Base-by-base conservation (phyloP, 2,888 invertebrate genomes). In the Acrocyrtus sp. region DNA sequence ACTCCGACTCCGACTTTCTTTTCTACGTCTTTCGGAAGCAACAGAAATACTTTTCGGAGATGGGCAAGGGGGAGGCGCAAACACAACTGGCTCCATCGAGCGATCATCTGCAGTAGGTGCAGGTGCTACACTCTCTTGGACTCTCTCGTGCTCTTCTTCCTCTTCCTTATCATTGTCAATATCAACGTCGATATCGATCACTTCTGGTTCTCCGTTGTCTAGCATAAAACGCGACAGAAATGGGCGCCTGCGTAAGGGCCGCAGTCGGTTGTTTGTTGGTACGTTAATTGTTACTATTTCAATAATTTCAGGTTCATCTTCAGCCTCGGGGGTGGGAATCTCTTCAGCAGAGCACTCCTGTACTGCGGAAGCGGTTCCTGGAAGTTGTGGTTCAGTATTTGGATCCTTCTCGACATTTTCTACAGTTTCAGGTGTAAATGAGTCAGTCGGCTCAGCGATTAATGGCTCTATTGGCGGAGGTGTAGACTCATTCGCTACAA, bases 231-330 rank as follows among this genome's bases (percentile, higher is more conserved):
- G 56, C 21, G 22, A n/a, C 19, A 70, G 26, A 17, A 51, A 58
- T 22, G 56, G 70, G 2, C 70, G 62, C 43, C 63, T 48, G 5
- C 57, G 39, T 4, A 69, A 29, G 19, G 62, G 62, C 19, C 70
- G 56, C 15, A 50, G 17, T 22, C 70, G 34, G 56, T 47, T 58
- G 26, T 2, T 43, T 3, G 56, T 41, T 50, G 70, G 62, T 34
- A 63, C 63, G 21, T 70, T 70, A 6, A 70, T 48, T 21, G 70
- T 70, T 4, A 70, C 70, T 39, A 70, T 70, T 22, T 70, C 70
- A 34, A 70, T 70, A 17, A 70, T 70, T 63, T 70, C 70, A 17
- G 70, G 70, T 19, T 70, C 70, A 51, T 70, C 70, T n/a, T 48
- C 60, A 2, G 8, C 15, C 3, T 19, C 41, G 2, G 39, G 10